phyloP scores from a whole-genome alignment of 2,888 invertebrate species.

The Caenorhabditis plicata region DNA sequence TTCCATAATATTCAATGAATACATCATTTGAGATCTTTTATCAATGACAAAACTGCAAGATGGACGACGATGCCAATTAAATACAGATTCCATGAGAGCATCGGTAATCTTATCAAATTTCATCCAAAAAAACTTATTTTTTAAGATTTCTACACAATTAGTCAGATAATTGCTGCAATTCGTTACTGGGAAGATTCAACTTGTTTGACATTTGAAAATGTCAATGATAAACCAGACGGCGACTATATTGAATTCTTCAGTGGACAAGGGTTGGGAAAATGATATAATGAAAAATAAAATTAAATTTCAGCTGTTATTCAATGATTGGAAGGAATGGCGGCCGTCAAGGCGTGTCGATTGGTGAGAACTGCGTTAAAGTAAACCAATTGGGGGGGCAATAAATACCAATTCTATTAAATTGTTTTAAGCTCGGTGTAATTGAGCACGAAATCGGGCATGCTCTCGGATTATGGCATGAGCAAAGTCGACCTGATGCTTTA shows the following conservation, averaged over 20 bases:
- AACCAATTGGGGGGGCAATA: no score
- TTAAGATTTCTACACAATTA: constrained; percentile 58
- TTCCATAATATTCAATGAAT: not conserved
- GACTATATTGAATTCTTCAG: constrained; percentile 64
- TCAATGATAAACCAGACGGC: constrained; percentile 34
- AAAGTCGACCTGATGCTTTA: constrained; percentile 61
- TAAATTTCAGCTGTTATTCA: constrained; percentile 59
- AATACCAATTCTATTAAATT: not conserved
- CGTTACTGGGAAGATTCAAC: constrained; percentile 62
- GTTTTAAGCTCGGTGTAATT: constrained; percentile 56
- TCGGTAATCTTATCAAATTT: constrained; percentile 34
- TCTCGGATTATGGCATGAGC: constrained; percentile 65
- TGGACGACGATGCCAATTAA: constrained; percentile 57
- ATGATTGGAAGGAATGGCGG: constrained; percentile 65
- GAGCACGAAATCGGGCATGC: constrained; percentile 64
- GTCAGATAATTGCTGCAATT: constrained; percentile 57
- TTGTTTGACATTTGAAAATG: constrained; percentile 57
- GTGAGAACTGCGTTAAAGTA: constrained; percentile 61
- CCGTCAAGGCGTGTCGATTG: constrained; percentile 64
- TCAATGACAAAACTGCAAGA: constrained; percentile 52
- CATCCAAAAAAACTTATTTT: not conserved
- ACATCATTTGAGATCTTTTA: constrained; percentile 34
- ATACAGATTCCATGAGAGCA: constrained; percentile 61
- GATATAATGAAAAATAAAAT: not conserved
- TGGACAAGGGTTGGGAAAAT: constrained; percentile 54